phyloP scores from a whole-genome alignment of 2,888 invertebrate species.

The Monoplex corrugatus region DNA sequence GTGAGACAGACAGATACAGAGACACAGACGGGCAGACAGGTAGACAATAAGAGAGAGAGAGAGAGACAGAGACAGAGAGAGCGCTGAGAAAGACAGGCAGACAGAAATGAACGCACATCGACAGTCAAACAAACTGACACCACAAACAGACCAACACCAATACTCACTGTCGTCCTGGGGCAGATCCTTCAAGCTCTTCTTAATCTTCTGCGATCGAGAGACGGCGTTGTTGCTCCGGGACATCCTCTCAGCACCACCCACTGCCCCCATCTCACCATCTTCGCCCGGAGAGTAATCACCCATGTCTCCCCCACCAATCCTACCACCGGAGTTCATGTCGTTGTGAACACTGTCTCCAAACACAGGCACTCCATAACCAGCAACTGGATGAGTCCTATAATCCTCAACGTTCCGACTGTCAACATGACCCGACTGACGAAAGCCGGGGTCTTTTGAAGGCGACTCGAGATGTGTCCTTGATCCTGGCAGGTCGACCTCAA shows the following conservation, averaged over 20 bases:
- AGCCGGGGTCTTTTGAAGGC: background rate
- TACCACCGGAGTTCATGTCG: background rate
- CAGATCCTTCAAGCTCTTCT: constrained; percentile 52
- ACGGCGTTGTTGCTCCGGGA: background rate
- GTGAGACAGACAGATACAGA: background rate
- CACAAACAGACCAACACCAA: background rate
- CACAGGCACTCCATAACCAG: background rate
- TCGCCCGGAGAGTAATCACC: constrained; percentile 36
- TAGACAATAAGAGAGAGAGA: background rate
- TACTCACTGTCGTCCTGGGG: constrained; percentile 53
- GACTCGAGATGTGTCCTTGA: constrained; percentile 39
- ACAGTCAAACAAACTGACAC: background rate
- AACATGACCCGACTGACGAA: background rate
- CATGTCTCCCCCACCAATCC: constrained; percentile 22
- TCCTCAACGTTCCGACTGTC: background rate
- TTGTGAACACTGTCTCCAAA: background rate
- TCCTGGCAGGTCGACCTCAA: constrained; percentile 67
- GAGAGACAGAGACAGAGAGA: background rate
- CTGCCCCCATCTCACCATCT: constrained; percentile 26
- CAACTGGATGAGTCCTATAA: background rate
- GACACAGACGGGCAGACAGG: background rate
- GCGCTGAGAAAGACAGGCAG: background rate
- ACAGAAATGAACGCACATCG: background rate
- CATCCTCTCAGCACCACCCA: background rate
- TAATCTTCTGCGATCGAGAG: constrained; percentile 46